Base-by-base conservation (phyloP, 1,140 invertebrate species). In the Phortica variegata region DNA sequence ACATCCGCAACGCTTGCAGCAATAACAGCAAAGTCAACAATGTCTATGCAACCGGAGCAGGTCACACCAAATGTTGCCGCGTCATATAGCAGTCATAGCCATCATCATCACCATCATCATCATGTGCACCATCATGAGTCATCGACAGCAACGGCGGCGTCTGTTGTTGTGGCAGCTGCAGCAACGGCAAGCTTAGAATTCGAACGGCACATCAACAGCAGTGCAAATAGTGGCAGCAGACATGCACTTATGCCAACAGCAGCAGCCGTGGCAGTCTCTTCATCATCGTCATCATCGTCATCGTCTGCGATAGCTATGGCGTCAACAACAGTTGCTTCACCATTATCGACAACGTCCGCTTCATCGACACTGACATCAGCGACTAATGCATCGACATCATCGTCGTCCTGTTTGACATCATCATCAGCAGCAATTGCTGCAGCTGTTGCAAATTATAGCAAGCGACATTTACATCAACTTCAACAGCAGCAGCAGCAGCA, bases 71-170 rank as follows among this genome's bases (percentile, higher is more conserved):
- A 17, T 15, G 15, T 5, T 10, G 36, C 36, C 4, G 12, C n/a
- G 15, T 16, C 36, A 17, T 10, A 3, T 38, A 19, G 33, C 40
- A 29, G 3, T 19, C 39, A 15, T 18, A 56, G 49, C 40, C 59
- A 61, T 43, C 59, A 66, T 58, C 62, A 66, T 41, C 62, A 61
- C 17, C 61, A 61, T 49, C 59, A 66, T 44, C 63, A 68, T 59
- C 60, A 60, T 47, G 47, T 57, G 20, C 63, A 68, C 46, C 63
- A 66, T 62, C 60, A 66, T 52, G 23, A 26, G 10, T 6, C 23
- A 26, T 6, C 23, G 10, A 10, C 23, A 6, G 23, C 23, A 26
- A 26, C 23, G 10, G 23, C 23, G 5, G 23, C 23, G 5, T 26
- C 23, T 26, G 23, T 26, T 10, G 23, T 26, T 10, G 23, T 26